These are phyloP conservation scores for Epinephelus lanceolatus DNA, from an alignment of 2,113 vertebrate genomes.

Conservation along the genomic window DNA sequence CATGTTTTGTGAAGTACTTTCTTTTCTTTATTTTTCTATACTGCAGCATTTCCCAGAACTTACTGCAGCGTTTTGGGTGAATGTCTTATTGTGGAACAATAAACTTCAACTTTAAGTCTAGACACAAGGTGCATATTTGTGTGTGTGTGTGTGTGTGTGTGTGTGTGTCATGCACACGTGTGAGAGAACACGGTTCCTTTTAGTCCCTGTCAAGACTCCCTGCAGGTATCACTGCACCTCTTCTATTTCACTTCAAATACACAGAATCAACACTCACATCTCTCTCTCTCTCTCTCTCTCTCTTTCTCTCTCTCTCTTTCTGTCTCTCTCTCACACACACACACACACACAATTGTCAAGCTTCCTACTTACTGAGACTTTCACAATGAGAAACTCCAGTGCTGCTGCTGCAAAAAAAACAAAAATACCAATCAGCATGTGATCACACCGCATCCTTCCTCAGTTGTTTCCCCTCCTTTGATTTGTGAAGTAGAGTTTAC, in stretches of 20 bases:
- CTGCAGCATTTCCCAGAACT: background rate
- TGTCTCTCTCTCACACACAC: no score
- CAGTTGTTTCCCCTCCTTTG: slow-evolving; percentile 25
- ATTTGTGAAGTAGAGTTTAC: slow-evolving; percentile 42
- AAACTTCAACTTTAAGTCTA: no score
- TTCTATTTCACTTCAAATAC: slow-evolving; percentile 50
- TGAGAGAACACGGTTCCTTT: slow-evolving; percentile 11
- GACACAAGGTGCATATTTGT: no score
- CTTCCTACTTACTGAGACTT: slow-evolving; percentile 32
- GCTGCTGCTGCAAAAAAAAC: slow-evolving; percentile 17
- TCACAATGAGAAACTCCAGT: slow-evolving; percentile 34
- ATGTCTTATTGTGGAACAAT: no score
- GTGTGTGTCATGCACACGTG: no score
- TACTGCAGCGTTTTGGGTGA: no score
- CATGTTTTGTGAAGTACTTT: background rate
- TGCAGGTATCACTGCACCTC: slow-evolving; percentile 47
- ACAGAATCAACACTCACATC: slow-evolving; percentile 26
- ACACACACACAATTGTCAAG: slow-evolving; percentile 29
- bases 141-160: no score
- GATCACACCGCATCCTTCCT: background rate
- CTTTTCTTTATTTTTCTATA: background rate
- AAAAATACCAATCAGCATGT: background rate
- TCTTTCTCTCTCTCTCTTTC: background rate
- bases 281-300: background rate
- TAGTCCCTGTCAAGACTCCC: slow-evolving; percentile 32